Evolutionary conservation across 2,113 vertebrate genomes (phyloP).

Genomic region (Melanerpes aurifrons): DNA sequence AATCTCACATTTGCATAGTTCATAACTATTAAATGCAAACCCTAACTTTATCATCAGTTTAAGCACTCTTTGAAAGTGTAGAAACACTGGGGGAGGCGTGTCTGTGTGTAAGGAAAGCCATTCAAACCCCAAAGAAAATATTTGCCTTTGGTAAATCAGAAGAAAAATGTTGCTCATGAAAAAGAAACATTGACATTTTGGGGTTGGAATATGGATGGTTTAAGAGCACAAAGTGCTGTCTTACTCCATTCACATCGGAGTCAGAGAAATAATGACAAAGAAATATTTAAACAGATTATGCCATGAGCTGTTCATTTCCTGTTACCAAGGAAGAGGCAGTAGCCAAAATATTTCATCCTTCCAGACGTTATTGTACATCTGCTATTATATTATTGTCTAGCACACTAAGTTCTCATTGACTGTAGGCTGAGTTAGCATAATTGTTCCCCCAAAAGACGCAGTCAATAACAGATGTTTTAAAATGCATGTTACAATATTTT

Average conservation of each 20-base stretch:
- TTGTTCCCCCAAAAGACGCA: slow-evolving; percentile 50
- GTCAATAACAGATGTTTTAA: slow-evolving; percentile 63
- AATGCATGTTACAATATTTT: slow-evolving; percentile 43
- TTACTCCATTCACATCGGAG: slow-evolving; percentile 33
- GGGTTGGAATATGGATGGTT: slow-evolving; percentile 15
- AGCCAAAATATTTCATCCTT: slow-evolving; percentile 65
- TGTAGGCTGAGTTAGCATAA: slow-evolving; percentile 41
- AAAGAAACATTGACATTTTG: slow-evolving; percentile 12
- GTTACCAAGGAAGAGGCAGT: slow-evolving; percentile 66
- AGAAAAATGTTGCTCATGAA: slow-evolving; percentile 20
- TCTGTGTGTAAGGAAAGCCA: not conserved
- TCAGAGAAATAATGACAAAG: slow-evolving; percentile 57
- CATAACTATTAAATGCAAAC: not conserved
- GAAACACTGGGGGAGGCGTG: not conserved
- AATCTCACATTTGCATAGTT: not conserved
- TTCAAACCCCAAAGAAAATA: not conserved
- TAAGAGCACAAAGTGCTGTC: slow-evolving; percentile 14
- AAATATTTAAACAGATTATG: slow-evolving; percentile 67
- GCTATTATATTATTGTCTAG: slow-evolving; percentile 56
- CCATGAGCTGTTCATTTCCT: slow-evolving; percentile 74
- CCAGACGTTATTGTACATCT: slow-evolving; percentile 69
- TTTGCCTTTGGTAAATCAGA: slow-evolving; percentile 10
- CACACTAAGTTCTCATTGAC: slow-evolving; percentile 48
- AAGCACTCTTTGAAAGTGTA: not conserved
- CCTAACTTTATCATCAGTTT: not conserved